phyloP scores from a whole-genome alignment of 2,888 invertebrate genomes.

The Micropterix aruncella region DNA sequence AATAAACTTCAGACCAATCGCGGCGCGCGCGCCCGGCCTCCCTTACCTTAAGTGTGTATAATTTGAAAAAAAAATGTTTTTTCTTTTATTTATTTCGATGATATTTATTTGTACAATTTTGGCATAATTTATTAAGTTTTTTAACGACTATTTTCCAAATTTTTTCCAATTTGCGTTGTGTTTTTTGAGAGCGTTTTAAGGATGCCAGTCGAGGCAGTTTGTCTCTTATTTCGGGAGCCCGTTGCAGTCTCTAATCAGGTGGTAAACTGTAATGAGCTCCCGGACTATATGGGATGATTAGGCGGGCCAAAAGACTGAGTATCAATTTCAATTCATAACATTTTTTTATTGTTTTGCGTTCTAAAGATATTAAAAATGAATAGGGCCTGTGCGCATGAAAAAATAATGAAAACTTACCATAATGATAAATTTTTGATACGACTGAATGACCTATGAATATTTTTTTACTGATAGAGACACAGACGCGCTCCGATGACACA shows the following conservation, averaged over 20 bases:
- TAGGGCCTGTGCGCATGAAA: too few relatives aligned
- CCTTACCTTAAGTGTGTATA: neutral
- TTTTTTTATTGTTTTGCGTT: too few relatives aligned
- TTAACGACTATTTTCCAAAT: neutral
- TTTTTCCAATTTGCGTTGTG: neutral
- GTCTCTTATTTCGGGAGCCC: too few relatives aligned
- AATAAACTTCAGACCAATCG: neutral
- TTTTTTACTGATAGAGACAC: neutral
- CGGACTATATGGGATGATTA: too few relatives aligned
- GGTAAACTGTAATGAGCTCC: too few relatives aligned
- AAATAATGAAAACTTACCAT: neutral
- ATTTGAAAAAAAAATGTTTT: neutral
- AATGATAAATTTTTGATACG: neutral
- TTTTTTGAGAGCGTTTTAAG: too few relatives aligned
- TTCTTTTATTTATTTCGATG: neutral
- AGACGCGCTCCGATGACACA: neutral
- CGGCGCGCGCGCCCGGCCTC: neutral
- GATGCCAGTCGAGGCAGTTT: too few relatives aligned
- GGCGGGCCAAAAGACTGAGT: too few relatives aligned
- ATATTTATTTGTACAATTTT: neutral
- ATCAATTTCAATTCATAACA: too few relatives aligned
- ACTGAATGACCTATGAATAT: neutral
- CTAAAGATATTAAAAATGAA: too few relatives aligned
- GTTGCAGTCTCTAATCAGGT: too few relatives aligned
- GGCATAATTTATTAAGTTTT: neutral